Evolutionary conservation across 1,140 invertebrate species (phyloP).

Genomic region (Mercenaria mercenaria): DNA sequence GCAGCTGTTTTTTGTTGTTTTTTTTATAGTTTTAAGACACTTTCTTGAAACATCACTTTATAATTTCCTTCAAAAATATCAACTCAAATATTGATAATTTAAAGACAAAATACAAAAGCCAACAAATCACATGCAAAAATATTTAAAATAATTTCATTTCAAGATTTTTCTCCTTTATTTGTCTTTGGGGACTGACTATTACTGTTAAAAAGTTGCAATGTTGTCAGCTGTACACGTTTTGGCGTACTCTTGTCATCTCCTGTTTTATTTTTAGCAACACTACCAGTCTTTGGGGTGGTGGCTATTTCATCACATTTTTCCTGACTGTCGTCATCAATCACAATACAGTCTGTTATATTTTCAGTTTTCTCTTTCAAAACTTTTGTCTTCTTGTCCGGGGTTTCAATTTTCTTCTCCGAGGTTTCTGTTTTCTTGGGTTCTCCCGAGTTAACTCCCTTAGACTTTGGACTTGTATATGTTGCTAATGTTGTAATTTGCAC

Average conservation of each 20-base stretch:
- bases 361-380: slow-evolving; percentile 48
- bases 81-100: no score
- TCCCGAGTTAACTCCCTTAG: neutral
- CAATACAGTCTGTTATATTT: slow-evolving; percentile 10
- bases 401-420: neutral
- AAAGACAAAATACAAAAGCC: no score
- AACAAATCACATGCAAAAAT: no score
- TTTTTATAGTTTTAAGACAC: no score
- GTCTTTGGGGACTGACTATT: slow-evolving; percentile 29
- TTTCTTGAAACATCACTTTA: no score
- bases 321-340: neutral
- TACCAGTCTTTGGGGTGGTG: neutral
- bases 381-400: neutral
- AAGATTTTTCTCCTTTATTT: neutral
- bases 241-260: slow-evolving; percentile 11
- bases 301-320: neutral
- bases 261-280: neutral
- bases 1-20: no score
- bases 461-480: slow-evolving; percentile 54
- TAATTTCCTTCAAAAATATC: no score
- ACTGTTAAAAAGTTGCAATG: slow-evolving; percentile 45
- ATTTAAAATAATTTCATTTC: neutral
- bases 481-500: slow-evolving; percentile 57
- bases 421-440: neutral
- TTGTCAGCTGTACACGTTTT: slow-evolving; percentile 49